phyloP scores from a whole-genome alignment of 2,113 vertebrate species.

The Halcyon malimbica region DNA sequence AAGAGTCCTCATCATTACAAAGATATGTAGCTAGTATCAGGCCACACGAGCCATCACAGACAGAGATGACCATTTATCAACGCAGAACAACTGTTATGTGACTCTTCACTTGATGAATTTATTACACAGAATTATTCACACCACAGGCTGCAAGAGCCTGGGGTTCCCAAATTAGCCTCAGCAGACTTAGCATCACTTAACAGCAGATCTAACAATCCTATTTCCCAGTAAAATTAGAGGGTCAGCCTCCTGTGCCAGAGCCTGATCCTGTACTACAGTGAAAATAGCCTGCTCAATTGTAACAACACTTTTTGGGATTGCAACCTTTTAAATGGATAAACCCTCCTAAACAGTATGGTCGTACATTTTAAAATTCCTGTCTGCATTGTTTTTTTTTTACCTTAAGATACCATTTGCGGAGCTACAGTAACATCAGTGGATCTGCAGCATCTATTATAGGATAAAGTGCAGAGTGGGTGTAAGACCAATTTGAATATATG shows the following conservation, averaged over 20 bases:
- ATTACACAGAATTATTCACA: neutral
- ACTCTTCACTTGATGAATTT: neutral
- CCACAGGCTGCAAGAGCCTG: neutral
- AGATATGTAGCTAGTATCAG: neutral
- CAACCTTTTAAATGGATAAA: neutral
- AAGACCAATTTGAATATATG: neutral
- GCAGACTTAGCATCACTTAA: neutral
- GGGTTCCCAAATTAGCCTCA: neutral
- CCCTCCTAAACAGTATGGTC: neutral
- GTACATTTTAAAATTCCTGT: neutral
- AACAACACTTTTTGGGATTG: neutral
- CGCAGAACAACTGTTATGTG: neutral
- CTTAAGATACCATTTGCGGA: neutral
- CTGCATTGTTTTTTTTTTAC: neutral
- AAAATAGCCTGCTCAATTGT: neutral
- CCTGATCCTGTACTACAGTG: neutral
- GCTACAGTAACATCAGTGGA: neutral
- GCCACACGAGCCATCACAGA: neutral
- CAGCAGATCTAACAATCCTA: neutral
- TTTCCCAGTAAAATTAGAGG: neutral
- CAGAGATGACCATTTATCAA: neutral
- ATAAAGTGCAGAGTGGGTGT: neutral
- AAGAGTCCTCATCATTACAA: neutral
- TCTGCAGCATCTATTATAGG: neutral
- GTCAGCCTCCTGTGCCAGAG: neutral